Conservation (phyloP, 2,888 invertebrate species). For the Rhagonycha fulva region DNA sequence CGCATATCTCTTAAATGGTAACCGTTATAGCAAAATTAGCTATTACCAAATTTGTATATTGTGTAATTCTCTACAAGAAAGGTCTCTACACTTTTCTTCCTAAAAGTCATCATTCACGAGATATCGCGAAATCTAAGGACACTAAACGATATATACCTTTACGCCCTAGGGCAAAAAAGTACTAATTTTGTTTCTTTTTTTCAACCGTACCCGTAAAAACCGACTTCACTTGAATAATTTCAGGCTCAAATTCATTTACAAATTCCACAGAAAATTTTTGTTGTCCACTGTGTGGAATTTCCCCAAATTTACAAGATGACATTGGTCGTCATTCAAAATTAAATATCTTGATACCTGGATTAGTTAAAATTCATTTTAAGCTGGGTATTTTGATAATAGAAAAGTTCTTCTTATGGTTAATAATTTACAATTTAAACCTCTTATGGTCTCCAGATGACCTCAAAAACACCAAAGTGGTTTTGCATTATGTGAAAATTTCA, state of each 20-base stretch:
- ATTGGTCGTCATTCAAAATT: not conserved
- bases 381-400: not conserved
- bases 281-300: not conserved
- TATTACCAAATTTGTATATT: too few species aligned
- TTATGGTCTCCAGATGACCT: not conserved
- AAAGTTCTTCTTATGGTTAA: not conserved
- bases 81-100: too few species aligned
- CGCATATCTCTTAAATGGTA: too few species aligned
- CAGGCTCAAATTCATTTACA: not conserved
- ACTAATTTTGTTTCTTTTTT: not conserved
- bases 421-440: not conserved
- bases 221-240: not conserved
- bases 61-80: too few species aligned
- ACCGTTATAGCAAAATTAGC: too few species aligned
- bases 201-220: not conserved
- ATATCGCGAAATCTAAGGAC: too few species aligned
- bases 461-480: not conserved
- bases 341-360: not conserved
- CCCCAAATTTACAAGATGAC: not conserved
- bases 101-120: too few species aligned
- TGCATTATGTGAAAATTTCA: not conserved
- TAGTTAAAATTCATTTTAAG: not conserved
- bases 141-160: too few species aligned
- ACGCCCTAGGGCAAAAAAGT: too few species aligned
- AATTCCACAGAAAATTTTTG: not conserved